These are phyloP conservation scores for Perdita meconis DNA, from an alignment of 2,888 invertebrate species.

Conservation along the genomic window DNA sequence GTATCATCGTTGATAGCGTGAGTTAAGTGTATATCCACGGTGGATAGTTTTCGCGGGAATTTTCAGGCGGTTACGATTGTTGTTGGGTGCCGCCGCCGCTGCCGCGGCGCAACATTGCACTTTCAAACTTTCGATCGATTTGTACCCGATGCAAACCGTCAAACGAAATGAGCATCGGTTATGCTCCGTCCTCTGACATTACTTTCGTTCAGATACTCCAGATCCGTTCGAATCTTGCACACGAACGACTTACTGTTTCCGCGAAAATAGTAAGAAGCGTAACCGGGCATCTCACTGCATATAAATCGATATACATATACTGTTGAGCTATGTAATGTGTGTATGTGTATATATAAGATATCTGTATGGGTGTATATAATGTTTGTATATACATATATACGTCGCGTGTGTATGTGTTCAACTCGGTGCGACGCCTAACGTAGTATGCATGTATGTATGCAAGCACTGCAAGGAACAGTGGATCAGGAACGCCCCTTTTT, in stretches of 20 bases:
- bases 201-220: constrained; percentile 8
- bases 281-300: constrained; percentile 60
- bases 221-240: not conserved
- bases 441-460: constrained; percentile 20
- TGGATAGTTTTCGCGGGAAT: constrained; percentile 76
- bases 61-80: constrained; percentile 71
- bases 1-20: constrained; percentile 22
- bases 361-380: constrained; percentile 16
- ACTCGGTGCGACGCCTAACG: constrained; percentile 1
- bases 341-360: constrained; percentile 4
- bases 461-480: constrained; percentile 33
- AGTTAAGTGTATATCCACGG: constrained; percentile 27
- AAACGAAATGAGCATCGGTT: constrained; percentile 26
- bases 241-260: constrained; percentile 29
- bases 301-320: constrained; percentile 77
- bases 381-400: constrained; percentile 6
- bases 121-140: constrained; percentile 68
- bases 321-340: not conserved
- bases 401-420: constrained; percentile 9
- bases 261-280: constrained; percentile 56
- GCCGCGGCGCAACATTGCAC: constrained; percentile 68
- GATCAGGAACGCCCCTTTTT: constrained; percentile 74
- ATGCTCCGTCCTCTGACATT: constrained; percentile 13
- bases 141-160: constrained; percentile 32
- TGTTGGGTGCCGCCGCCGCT: constrained; percentile 66